phyloP scores from a whole-genome alignment of 2,797 vertebrate species.

The Gambusia yucatana region DNA sequence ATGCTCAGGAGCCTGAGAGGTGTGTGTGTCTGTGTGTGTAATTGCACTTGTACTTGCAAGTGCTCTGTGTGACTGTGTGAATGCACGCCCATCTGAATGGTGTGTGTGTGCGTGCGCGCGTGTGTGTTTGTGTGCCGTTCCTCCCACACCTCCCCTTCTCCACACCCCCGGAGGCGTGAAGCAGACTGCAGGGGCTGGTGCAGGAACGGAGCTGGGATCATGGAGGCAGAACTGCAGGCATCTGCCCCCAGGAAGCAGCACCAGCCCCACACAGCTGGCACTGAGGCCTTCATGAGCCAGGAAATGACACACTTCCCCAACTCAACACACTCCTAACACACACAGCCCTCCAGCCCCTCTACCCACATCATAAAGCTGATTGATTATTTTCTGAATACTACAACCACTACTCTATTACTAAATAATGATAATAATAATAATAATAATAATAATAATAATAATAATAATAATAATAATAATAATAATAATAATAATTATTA shows the following conservation, averaged over 20 bases:
- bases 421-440: neutral
- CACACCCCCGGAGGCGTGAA: conserved; percentile 61
- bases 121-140: conserved; percentile 11
- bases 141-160: conserved; percentile 21
- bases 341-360: neutral
- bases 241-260: conserved; percentile 80
- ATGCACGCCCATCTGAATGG: conserved; percentile 33
- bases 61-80: conserved; percentile 51
- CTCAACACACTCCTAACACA: conserved; percentile 21
- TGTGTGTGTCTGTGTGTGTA: conserved; percentile 61
- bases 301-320: conserved; percentile 70
- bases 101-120: conserved; percentile 31
- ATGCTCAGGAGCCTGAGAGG: conserved; percentile 70
- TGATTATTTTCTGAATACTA: neutral
- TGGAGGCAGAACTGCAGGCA: conserved; percentile 79
- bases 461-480: too few relatives aligned
- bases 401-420: neutral
- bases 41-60: conserved; percentile 49
- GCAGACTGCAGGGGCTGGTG: conserved; percentile 76
- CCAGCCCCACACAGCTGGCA: conserved; percentile 79
- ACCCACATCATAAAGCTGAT: neutral
- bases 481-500: neutral
- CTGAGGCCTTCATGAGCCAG: conserved; percentile 71
- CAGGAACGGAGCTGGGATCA: conserved; percentile 79
- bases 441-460: too few relatives aligned